Evolutionary conservation across 2,888 invertebrate species (phyloP).

Genomic region (Hypena proboscidalis): DNA sequence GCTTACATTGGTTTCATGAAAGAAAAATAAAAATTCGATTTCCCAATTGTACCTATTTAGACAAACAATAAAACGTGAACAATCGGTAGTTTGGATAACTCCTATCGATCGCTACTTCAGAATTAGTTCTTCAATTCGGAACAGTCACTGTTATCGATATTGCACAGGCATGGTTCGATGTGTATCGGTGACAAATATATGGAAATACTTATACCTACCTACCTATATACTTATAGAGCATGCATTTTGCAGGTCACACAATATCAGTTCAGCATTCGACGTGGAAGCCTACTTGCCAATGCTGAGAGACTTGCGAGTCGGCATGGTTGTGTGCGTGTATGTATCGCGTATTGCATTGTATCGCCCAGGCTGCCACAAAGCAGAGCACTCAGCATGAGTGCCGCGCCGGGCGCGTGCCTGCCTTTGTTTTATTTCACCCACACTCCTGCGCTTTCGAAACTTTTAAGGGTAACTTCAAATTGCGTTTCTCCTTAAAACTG

Average conservation of each 20-base stretch:
- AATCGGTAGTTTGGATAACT: neutral
- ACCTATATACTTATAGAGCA: too few relatives aligned
- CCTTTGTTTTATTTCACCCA: slow-evolving; percentile 83
- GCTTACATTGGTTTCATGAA: neutral
- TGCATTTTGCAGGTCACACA: slow-evolving; percentile 44
- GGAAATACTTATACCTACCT: too few relatives aligned
- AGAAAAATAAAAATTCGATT: too few relatives aligned
- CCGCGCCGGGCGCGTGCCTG: slow-evolving; percentile 74
- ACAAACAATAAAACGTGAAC: too few relatives aligned
- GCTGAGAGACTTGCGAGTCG: slow-evolving; percentile 46
- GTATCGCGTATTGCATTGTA: slow-evolving; percentile 71
- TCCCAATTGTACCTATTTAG: too few relatives aligned
- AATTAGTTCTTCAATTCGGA: slow-evolving; percentile 1
- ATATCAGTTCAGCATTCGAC: slow-evolving; percentile 51
- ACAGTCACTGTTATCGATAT: slow-evolving; percentile 3
- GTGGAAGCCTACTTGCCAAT: slow-evolving; percentile 48
- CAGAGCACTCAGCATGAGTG: slow-evolving; percentile 83
- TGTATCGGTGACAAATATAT: slow-evolving; percentile 19
- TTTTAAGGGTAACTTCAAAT: slow-evolving; percentile 78
- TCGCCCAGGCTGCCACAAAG: slow-evolving; percentile 76
- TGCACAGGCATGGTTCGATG: slow-evolving; percentile 5
- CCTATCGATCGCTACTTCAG: neutral
- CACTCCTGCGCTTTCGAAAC: slow-evolving; percentile 78
- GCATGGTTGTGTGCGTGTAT: slow-evolving; percentile 41
- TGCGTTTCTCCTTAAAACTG: slow-evolving; percentile 73